phyloP scores from a whole-genome alignment of 1,140 invertebrate genomes.

The Bombus sylvicola region DNA sequence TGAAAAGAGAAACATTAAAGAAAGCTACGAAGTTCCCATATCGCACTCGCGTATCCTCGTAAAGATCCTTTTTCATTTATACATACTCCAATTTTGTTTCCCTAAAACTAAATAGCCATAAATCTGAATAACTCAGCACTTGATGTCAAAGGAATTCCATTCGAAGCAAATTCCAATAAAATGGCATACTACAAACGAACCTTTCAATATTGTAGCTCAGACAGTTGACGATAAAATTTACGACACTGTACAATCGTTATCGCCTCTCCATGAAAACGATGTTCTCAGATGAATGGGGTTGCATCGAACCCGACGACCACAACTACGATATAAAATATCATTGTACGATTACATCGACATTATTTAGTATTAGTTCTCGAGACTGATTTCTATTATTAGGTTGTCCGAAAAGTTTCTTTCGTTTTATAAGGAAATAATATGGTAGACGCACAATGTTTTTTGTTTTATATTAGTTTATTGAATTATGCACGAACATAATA shows the following conservation, averaged over 20 bases:
- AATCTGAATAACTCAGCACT: not conserved
- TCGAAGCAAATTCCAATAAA: too few species aligned
- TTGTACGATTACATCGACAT: not conserved
- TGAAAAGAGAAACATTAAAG: too few species aligned
- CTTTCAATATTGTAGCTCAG: not conserved
- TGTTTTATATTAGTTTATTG: too few species aligned
- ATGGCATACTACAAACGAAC: not conserved
- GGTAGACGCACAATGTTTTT: too few species aligned
- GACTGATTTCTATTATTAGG: not conserved
- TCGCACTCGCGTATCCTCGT: too few species aligned
- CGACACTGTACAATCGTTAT: not conserved
- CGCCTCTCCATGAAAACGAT: not conserved
- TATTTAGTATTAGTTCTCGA: too few species aligned
- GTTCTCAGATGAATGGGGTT: not conserved
- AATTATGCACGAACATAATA: too few species aligned
- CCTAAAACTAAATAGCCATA: not conserved
- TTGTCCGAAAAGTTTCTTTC: too few species aligned
- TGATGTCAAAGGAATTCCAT: not conserved
- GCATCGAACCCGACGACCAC: too few species aligned
- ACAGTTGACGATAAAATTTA: not conserved
- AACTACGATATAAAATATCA: not conserved
- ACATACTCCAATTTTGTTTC: not conserved
- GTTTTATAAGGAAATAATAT: too few species aligned
- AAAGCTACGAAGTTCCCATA: too few species aligned
- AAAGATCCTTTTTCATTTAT: too few species aligned